Conservation (phyloP, 2,888 invertebrate genomes). For the Chrysolina oricalcia region DNA sequence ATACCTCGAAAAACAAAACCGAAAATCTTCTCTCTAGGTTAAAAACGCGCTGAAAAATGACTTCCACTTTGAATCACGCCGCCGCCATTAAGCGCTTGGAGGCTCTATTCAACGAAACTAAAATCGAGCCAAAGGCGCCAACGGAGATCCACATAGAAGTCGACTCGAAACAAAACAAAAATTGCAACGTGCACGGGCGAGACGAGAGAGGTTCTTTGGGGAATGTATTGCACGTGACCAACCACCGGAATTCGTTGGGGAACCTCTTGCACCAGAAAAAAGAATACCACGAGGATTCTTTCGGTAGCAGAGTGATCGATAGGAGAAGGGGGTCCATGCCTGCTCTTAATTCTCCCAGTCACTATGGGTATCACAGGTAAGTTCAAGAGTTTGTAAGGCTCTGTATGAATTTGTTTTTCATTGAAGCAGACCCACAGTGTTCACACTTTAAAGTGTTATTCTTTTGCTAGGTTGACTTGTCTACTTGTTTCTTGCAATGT, state of each 20-base stretch:
- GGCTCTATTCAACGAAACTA: slow-evolving; percentile 78
- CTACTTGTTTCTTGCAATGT: too few relatives aligned
- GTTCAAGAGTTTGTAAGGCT: not conserved
- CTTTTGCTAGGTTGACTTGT: too few relatives aligned
- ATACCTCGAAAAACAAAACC: not conserved
- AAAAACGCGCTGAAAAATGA: slow-evolving; percentile 58
- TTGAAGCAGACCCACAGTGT: slow-evolving; percentile 26
- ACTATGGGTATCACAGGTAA: slow-evolving; percentile 63
- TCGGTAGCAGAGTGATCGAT: slow-evolving; percentile 67
- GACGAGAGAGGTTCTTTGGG: slow-evolving; percentile 75
- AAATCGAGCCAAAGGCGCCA: slow-evolving; percentile 48
- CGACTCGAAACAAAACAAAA: slow-evolving; percentile 76
- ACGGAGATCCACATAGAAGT: slow-evolving; percentile 69
- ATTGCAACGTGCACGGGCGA: slow-evolving; percentile 83
- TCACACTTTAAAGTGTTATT: too few relatives aligned
- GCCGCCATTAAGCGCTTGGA: slow-evolving; percentile 82
- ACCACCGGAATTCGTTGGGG: slow-evolving; percentile 77
- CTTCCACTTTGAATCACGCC: slow-evolving; percentile 76
- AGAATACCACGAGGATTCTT: slow-evolving; percentile 54
- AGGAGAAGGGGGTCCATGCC: slow-evolving; percentile 72
- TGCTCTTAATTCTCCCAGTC: slow-evolving; percentile 64
- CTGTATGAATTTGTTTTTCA: too few relatives aligned
- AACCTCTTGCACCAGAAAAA: slow-evolving; percentile 63
- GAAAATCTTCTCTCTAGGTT: not conserved
- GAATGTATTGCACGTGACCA: slow-evolving; percentile 71